Evolutionary conservation across 2,113 vertebrate species (phyloP).

Genomic region (Gavia stellata): DNA sequence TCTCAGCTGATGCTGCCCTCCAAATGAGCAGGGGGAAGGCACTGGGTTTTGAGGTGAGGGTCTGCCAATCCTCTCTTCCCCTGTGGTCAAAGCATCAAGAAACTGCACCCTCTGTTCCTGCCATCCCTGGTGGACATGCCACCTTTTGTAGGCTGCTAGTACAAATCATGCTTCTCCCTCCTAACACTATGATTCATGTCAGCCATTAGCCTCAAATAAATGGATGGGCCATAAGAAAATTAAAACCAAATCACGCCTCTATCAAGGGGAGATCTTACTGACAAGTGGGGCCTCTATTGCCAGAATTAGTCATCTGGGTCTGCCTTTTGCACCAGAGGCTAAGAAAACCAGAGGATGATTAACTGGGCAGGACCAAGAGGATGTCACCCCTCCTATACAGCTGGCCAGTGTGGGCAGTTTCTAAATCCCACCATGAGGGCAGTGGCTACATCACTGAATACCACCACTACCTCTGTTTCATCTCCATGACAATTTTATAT

Average conservation of each 20-base stretch:
- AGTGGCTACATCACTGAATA: not conserved
- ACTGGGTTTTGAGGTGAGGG: not conserved
- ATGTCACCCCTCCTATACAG: not conserved
- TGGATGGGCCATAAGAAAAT: not conserved
- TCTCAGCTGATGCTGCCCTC: not conserved
- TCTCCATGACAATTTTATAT: not conserved
- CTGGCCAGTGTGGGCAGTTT: not conserved
- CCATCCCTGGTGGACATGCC: not conserved
- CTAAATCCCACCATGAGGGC: not conserved
- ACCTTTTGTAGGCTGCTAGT: not conserved
- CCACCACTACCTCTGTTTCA: not conserved
- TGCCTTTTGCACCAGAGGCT: not conserved
- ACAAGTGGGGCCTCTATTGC: not conserved
- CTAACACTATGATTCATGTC: not conserved
- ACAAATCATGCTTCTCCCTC: not conserved
- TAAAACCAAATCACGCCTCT: not conserved
- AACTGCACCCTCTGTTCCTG: not conserved
- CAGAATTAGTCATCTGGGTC: conserved; percentile 24
- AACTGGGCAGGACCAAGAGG: not conserved
- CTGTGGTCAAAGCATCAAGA: not conserved
- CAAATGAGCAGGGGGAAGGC: not conserved
- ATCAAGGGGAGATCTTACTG: not conserved
- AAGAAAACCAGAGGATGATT: not conserved
- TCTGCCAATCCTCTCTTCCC: not conserved
- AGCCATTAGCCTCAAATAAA: not conserved